Evolutionary conservation across 2,113 vertebrate genomes (phyloP).

Genomic region (Corydoras sp.): DNA sequence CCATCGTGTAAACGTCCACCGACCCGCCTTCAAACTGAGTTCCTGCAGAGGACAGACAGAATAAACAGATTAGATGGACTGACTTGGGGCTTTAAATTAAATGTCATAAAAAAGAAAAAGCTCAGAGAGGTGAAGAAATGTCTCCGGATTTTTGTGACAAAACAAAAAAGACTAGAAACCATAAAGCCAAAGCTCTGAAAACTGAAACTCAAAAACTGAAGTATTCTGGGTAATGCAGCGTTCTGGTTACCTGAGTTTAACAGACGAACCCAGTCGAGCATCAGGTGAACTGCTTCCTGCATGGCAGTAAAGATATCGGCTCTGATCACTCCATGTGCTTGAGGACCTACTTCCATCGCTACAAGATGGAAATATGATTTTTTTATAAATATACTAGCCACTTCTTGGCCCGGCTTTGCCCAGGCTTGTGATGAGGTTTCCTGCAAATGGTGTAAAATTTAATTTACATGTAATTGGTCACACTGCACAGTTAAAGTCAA

Average conservation of each 20-base stretch:
- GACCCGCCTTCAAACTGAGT: slow-evolving; percentile 64
- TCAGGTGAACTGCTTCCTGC: slow-evolving; percentile 60
- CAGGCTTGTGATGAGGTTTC: too few relatives aligned
- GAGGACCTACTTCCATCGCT: slow-evolving; percentile 75
- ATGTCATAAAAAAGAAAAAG: not conserved
- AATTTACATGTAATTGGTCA: too few relatives aligned
- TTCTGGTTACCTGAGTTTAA: slow-evolving; percentile 70
- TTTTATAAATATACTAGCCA: too few relatives aligned
- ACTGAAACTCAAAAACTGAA: not conserved
- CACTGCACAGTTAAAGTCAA: too few relatives aligned
- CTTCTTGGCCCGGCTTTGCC: too few relatives aligned
- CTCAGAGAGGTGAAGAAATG: slow-evolving; percentile 1
- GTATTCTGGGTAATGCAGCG: slow-evolving; percentile 5
- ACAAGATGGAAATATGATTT: not conserved
- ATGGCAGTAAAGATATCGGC: slow-evolving; percentile 62
- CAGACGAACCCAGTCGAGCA: slow-evolving; percentile 67
- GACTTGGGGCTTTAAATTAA: not conserved
- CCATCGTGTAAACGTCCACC: slow-evolving; percentile 56
- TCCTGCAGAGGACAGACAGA: slow-evolving; percentile 51
- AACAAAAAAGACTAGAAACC: too few relatives aligned
- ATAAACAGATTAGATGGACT: not conserved
- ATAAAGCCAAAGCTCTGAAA: not conserved
- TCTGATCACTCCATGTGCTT: slow-evolving; percentile 70
- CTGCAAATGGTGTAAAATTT: too few relatives aligned
- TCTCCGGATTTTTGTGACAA: not conserved